Conservation (phyloP, 2,113 vertebrate genomes). For the Microcebus tavaratra region DNA sequence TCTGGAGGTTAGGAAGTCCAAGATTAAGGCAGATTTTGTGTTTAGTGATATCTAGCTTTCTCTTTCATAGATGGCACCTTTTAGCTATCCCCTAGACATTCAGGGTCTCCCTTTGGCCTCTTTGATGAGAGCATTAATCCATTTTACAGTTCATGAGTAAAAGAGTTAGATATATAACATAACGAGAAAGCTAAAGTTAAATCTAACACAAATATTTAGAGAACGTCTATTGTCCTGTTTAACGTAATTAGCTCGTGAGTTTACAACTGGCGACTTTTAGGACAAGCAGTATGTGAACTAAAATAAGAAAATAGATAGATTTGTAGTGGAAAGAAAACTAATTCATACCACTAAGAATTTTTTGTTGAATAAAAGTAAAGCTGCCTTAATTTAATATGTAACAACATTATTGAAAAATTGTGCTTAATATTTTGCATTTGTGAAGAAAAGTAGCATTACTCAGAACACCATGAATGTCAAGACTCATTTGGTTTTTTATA, state of each 20-base stretch:
- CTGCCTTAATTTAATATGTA: slow-evolving; percentile 7
- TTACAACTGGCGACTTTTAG: slow-evolving; percentile 13
- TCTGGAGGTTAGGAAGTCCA: neutral
- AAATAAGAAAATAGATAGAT: neutral
- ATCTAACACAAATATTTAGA: neutral
- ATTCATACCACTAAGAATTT: neutral
- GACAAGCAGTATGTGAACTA: neutral
- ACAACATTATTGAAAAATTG: neutral
- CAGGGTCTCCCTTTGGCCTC: neutral
- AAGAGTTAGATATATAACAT: neutral
- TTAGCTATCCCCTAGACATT: neutral
- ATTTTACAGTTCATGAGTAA: neutral
- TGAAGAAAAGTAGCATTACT: slow-evolving; percentile 33
- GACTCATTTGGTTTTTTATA: slow-evolving; percentile 2
- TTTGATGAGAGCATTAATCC: neutral
- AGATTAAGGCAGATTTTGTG: neutral
- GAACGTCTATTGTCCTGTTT: neutral
- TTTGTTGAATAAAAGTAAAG: slow-evolving; percentile 22
- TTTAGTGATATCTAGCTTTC: neutral
- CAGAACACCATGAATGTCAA: neutral
- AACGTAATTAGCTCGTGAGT: neutral
- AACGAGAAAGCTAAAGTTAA: neutral
- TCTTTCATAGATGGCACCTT: neutral
- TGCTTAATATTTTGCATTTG: slow-evolving; percentile 27
- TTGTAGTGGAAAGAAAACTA: neutral